These are phyloP conservation scores for Neogale vison DNA, from an alignment of 2,113 vertebrate genomes.

Conservation along the genomic window DNA sequence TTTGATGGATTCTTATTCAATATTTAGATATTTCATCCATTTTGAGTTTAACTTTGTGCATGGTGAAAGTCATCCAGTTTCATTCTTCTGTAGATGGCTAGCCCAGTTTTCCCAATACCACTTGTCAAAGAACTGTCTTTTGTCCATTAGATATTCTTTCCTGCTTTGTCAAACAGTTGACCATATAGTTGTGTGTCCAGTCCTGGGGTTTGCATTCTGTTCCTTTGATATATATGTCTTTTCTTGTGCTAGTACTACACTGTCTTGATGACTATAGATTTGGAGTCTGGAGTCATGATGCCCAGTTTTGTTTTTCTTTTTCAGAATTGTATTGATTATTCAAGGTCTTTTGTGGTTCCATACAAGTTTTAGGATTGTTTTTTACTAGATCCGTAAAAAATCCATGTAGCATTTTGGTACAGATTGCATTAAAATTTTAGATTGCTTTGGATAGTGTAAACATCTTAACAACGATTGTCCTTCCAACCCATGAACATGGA, in stretches of 20 bases:
- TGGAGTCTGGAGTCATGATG: neutral
- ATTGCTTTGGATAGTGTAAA: neutral
- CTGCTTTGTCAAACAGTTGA: neutral
- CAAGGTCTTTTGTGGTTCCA: neutral
- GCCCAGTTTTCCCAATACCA: too few species aligned
- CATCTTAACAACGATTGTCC: neutral
- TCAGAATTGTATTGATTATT: neutral
- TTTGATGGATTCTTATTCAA: neutral
- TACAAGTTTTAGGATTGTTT: neutral
- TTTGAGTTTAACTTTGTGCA: neutral
- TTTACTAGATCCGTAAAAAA: neutral
- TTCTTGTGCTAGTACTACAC: neutral
- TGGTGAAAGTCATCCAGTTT: neutral
- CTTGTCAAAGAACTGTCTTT: neutral
- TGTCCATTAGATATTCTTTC: neutral
- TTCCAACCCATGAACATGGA: neutral
- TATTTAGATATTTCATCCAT: neutral
- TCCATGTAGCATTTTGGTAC: neutral
- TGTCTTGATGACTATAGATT: neutral
- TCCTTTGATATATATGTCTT: neutral
- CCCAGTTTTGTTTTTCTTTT: too few species aligned
- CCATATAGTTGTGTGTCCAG: neutral
- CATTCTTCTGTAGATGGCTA: neutral
- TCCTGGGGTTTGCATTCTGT: neutral
- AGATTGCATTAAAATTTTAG: neutral